Percentiles rank a stretch among this genome's conserved stretches.
Evolutionary conservation across 1,140 invertebrate species (phyloP).

Genomic region (Episyrphus balteatus): DNA sequence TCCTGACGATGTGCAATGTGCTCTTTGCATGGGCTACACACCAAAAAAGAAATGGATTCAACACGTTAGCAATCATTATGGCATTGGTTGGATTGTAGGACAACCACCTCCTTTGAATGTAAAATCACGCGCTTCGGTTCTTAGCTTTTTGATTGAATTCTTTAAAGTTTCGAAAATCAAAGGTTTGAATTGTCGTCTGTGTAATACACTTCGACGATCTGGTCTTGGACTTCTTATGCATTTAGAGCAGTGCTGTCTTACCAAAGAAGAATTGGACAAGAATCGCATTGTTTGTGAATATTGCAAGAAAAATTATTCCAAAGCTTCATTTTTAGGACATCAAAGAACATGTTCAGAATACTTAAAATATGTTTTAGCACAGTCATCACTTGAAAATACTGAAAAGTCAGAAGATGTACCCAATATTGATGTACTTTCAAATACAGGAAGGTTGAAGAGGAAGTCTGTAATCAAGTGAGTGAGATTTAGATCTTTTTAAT

Average conservation of each 20-base stretch:
- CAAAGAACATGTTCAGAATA: slow-evolving; percentile 10
- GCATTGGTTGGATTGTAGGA: slow-evolving; percentile 20
- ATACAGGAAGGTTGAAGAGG: slow-evolving; percentile 21
- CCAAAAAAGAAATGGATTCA: slow-evolving; percentile 7
- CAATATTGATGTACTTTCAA: slow-evolving; percentile 12
- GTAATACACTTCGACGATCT: slow-evolving; percentile 12
- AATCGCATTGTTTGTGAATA: slow-evolving; percentile 12
- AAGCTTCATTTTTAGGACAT: slow-evolving; percentile 8
- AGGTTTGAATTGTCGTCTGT: slow-evolving; percentile 19
- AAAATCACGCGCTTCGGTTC: slow-evolving; percentile 3
- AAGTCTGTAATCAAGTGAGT: slow-evolving; percentile 22
- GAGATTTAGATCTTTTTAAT: too few relatives aligned
- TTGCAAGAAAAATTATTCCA: slow-evolving; percentile 14
- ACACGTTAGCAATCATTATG: slow-evolving; percentile 23
- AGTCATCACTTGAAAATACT: background rate
- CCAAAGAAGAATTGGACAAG: background rate
- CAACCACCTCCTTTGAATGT: slow-evolving; percentile 6
- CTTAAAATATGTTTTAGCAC: background rate
- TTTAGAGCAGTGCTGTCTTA: slow-evolving; percentile 18
- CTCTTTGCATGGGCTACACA: slow-evolving; percentile 18
- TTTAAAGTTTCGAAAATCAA: slow-evolving; percentile 1
- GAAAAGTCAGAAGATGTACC: background rate
- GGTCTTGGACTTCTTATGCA: slow-evolving; percentile 20
- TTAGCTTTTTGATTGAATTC: slow-evolving; percentile 12
- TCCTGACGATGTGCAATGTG: slow-evolving; percentile 13